Conservation (phyloP, 2,113 vertebrate genomes). For the Cheirogaleus medius region DNA sequence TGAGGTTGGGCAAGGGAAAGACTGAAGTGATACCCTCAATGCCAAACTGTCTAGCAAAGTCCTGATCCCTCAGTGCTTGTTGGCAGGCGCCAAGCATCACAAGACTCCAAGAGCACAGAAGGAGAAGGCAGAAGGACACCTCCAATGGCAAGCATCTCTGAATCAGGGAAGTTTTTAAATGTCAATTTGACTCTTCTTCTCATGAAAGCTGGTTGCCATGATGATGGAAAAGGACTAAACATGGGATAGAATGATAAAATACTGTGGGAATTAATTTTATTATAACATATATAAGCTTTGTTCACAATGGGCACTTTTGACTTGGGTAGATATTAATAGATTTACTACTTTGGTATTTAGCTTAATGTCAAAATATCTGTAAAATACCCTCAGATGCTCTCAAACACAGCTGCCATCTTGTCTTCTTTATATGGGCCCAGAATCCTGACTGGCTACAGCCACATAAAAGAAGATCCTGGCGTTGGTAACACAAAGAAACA, state of each 20-base stretch:
- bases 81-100: neutral
- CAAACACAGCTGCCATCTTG: neutral
- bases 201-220: neutral
- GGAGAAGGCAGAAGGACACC: neutral
- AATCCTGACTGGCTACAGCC: neutral
- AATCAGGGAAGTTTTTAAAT: neutral
- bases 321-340: neutral
- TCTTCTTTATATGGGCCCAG: neutral
- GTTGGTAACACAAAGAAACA: neutral
- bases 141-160: fast-evolving
- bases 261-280: neutral
- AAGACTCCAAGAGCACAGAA: neutral
- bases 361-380: neutral
- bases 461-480: neutral
- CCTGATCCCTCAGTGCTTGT: neutral
- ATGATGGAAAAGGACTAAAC: neutral
- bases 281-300: neutral
- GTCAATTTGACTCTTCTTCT: neutral
- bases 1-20: neutral
- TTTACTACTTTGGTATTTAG: neutral
- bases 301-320: neutral
- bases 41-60: neutral
- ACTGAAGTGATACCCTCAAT: neutral
- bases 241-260: neutral
- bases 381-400: neutral